A percentile compares a stretch with the other conserved stretches of the same genome.
These are phyloP conservation scores for Archegozetes longisetosus DNA, from an alignment of 1,140 invertebrate species.

Conservation along the genomic window DNA sequence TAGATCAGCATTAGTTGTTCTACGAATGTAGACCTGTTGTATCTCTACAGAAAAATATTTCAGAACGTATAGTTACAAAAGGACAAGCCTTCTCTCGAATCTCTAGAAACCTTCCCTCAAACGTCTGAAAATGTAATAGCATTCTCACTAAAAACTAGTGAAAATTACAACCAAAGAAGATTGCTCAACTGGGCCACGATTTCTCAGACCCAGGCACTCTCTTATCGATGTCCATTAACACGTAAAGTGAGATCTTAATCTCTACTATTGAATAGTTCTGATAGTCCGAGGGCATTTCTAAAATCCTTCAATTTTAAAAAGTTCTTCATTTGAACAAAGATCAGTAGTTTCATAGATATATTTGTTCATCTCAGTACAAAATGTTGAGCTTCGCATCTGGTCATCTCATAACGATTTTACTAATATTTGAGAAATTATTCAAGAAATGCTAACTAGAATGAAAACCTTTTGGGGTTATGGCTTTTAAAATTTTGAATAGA, in stretches of 20 bases:
- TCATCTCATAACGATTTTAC: too few species aligned
- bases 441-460: too few species aligned
- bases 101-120: not conserved
- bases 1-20: constrained; percentile 18
- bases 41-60: constrained; percentile 16
- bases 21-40: constrained; percentile 17
- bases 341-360: too few species aligned
- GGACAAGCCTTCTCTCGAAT: constrained; percentile 15
- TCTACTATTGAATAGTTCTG: not conserved
- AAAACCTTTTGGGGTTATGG: too few species aligned
- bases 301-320: not conserved
- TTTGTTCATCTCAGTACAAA: too few species aligned
- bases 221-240: not conserved
- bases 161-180: too few species aligned
- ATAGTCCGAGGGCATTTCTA: not conserved
- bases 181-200: not conserved
- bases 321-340: too few species aligned
- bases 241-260: not conserved
- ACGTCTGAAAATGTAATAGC: not conserved
- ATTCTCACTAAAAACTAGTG: too few species aligned
- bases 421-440: too few species aligned
- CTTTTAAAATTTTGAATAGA: too few species aligned
- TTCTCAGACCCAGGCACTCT: not conserved
- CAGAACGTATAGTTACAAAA: constrained; percentile 16
- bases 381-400: too few species aligned